phyloP scores from a whole-genome alignment of 2,888 invertebrate species.

The Leucophenga maculata region DNA sequence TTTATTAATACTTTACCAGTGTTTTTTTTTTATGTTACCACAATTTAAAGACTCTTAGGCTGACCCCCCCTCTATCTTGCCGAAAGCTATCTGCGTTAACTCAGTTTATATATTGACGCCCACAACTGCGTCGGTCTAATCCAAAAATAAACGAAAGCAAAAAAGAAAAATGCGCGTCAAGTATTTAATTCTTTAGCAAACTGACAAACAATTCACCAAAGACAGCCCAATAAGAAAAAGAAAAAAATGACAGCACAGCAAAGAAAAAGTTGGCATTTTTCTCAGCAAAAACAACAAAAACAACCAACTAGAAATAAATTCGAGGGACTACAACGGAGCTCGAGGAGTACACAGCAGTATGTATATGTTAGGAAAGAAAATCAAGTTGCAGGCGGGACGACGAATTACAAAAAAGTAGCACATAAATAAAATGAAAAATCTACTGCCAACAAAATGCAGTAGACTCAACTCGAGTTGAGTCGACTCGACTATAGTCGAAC shows the following conservation, averaged over 20 bases:
- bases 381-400: constrained; percentile 17
- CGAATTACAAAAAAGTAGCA: constrained; percentile 41
- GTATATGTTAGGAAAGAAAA: background rate
- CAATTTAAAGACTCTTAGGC: constrained; percentile 39
- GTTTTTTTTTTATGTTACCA: constrained; percentile 42
- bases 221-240: constrained; percentile 33
- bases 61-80: background rate
- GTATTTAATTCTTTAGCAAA: constrained; percentile 65
- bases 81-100: too few species aligned
- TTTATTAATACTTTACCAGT: too few species aligned
- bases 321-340: constrained; percentile 25
- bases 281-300: constrained; percentile 22
- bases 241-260: constrained; percentile 19
- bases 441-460: constrained; percentile 63
- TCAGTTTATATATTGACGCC: constrained; percentile 33
- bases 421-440: constrained; percentile 67
- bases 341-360: constrained; percentile 7
- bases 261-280: background rate
- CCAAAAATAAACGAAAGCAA: constrained; percentile 23
- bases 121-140: constrained; percentile 28
- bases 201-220: constrained; percentile 45
- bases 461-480: constrained; percentile 37
- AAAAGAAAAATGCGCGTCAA: constrained; percentile 49
- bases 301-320: constrained; percentile 34
- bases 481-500: constrained; percentile 27